A percentile compares a stretch with the other conserved stretches of the same genome.
Conservation (phyloP, 2,797 vertebrate genomes). For the Spinibarbus caldwelli region DNA sequence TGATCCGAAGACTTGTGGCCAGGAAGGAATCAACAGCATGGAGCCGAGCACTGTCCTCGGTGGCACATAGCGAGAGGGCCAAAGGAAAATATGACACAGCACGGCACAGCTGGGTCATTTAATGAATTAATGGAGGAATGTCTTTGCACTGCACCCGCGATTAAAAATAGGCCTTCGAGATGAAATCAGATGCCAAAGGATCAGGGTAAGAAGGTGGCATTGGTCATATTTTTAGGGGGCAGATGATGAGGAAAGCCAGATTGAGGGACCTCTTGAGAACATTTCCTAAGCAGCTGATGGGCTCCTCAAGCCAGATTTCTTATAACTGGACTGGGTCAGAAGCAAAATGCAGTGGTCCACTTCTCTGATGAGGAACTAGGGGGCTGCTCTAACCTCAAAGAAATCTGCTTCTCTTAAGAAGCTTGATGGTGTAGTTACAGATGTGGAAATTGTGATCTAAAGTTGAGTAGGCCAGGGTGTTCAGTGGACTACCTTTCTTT, state of each 20-base stretch:
- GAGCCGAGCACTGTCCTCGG: slow-evolving; percentile 33
- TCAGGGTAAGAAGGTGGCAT: slow-evolving; percentile 71
- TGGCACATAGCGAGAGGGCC: slow-evolving; percentile 46
- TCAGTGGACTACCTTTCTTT: not conserved
- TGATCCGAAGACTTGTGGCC: slow-evolving; percentile 64
- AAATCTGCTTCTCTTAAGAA: slow-evolving; percentile 35
- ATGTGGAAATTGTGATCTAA: slow-evolving; percentile 18
- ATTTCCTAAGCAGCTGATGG: slow-evolving; percentile 54
- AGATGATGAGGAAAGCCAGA: slow-evolving; percentile 41
- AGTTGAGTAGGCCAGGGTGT: not conserved
- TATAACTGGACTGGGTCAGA: slow-evolving; percentile 41
- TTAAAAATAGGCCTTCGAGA: slow-evolving; percentile 75
- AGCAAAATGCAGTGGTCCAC: slow-evolving; percentile 41
- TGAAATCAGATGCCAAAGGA: slow-evolving; percentile 74
- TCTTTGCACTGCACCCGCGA: slow-evolving; percentile 66
- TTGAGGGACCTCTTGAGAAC: slow-evolving; percentile 44
- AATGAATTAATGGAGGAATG: slow-evolving; percentile 75
- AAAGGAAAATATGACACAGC: slow-evolving; percentile 60
- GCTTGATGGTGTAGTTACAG: slow-evolving; percentile 12
- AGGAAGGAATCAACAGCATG: slow-evolving; percentile 59
- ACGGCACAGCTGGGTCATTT: slow-evolving; percentile 61
- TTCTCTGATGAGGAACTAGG: slow-evolving; percentile 34
- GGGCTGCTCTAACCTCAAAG: slow-evolving; percentile 39
- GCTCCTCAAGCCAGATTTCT: slow-evolving; percentile 42
- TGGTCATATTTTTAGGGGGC: slow-evolving; percentile 70